Evolutionary conservation across 2,888 invertebrate genomes (phyloP).

Genomic region (Arenicola marina): DNA sequence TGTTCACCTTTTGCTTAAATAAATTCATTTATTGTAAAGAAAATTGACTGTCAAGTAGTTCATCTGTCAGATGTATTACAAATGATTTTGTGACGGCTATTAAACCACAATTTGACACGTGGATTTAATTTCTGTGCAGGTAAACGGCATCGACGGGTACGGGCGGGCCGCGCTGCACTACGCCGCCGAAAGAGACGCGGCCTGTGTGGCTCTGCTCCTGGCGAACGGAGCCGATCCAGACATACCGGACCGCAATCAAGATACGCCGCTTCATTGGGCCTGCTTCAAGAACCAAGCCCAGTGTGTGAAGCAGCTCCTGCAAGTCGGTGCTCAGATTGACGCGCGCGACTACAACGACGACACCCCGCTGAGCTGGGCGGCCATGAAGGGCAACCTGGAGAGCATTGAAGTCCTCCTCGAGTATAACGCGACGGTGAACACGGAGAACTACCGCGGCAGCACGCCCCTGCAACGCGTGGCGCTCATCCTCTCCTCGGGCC

Average conservation of each 20-base stretch:
- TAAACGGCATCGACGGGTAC: slow-evolving; percentile 57
- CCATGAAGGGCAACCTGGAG: slow-evolving; percentile 51
- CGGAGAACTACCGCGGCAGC: slow-evolving; percentile 44
- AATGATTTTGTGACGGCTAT: too few species aligned
- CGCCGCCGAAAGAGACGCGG: slow-evolving; percentile 54
- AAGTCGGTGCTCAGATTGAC: slow-evolving; percentile 50
- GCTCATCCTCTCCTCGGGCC: slow-evolving; percentile 47
- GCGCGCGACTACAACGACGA: slow-evolving; percentile 52
- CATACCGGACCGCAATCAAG: slow-evolving; percentile 47
- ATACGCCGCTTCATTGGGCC: slow-evolving; percentile 60
- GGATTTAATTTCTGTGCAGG: slow-evolving; percentile 48
- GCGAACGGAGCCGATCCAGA: slow-evolving; percentile 50
- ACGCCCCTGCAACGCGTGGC: slow-evolving; percentile 48
- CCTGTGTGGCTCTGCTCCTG: slow-evolving; percentile 50
- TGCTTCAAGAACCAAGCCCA: slow-evolving; percentile 53
- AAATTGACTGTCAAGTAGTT: too few species aligned
- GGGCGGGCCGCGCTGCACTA: slow-evolving; percentile 56
- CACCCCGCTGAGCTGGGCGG: slow-evolving; percentile 58
- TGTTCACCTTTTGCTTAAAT: too few species aligned
- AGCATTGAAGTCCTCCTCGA: slow-evolving; percentile 44
- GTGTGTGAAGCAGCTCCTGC: slow-evolving; percentile 48
- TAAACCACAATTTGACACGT: too few species aligned
- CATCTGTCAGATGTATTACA: too few species aligned
- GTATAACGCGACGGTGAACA: slow-evolving; percentile 51
- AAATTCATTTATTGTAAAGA: too few species aligned